Conservation (phyloP, 2,113 vertebrate species). For the Isurus oxyrinchus region DNA sequence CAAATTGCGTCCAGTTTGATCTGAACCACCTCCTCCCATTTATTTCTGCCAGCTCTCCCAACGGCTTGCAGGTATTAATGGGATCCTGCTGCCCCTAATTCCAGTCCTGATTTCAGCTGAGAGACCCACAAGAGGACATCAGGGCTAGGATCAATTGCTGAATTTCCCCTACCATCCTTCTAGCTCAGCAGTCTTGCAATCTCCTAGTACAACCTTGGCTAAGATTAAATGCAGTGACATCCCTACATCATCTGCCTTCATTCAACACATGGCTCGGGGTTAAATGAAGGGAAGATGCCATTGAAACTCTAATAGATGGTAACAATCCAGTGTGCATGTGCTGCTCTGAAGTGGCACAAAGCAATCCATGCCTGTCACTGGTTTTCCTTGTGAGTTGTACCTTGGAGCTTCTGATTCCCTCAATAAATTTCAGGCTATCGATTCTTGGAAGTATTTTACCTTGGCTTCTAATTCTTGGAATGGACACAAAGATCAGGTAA, state of each 20-base stretch:
- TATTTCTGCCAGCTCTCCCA: neutral
- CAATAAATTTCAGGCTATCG: neutral
- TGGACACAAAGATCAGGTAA: neutral
- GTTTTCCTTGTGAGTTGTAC: neutral
- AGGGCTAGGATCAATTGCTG: neutral
- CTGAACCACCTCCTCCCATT: neutral
- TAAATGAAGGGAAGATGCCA: neutral
- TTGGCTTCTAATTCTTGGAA: neutral
- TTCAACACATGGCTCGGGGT: neutral
- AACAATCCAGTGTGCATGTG: no score
- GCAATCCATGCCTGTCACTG: neutral
- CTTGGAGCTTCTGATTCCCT: neutral
- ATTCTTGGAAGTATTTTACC: neutral
- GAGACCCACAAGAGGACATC: no score
- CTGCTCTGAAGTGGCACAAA: neutral
- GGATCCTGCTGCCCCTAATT: neutral
- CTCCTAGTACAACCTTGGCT: neutral
- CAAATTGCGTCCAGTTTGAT: neutral
- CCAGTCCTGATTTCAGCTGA: no score
- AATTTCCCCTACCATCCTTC: neutral
- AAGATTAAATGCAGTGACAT: neutral
- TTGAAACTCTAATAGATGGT: neutral
- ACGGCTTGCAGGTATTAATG: neutral
- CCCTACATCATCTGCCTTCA: neutral
- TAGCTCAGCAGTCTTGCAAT: neutral